Evolutionary conservation across 2,888 invertebrate species (phyloP).

Genomic region (Brassicogethes aeneus): DNA sequence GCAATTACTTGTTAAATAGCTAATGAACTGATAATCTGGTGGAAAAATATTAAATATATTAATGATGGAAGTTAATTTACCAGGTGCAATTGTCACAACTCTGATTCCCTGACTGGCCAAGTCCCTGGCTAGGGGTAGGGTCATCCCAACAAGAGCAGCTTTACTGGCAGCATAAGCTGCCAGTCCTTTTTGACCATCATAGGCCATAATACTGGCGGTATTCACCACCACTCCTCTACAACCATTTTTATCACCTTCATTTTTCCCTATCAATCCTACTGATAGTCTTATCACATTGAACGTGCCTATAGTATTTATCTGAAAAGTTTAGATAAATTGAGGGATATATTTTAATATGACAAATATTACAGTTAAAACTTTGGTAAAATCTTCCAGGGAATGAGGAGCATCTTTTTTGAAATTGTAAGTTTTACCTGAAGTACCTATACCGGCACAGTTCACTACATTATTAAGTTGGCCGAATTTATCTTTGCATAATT

Average conservation of each 20-base stretch:
- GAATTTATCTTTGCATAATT: constrained; percentile 67
- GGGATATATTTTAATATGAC: neutral
- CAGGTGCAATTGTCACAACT: constrained; percentile 73
- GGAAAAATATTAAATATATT: neutral
- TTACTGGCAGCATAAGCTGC: constrained; percentile 89
- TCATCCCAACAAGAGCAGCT: constrained; percentile 90
- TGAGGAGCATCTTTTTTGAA: constrained; percentile 72
- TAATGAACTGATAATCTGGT: no score
- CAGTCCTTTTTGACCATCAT: constrained; percentile 94
- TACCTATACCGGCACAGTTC: constrained; percentile 91
- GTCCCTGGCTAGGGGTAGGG: constrained; percentile 91
- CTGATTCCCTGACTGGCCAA: constrained; percentile 71
- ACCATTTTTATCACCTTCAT: constrained; percentile 71
- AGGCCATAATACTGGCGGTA: constrained; percentile 92
- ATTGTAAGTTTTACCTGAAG: constrained; percentile 82
- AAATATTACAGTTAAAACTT: constrained; percentile 54
- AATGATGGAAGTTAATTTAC: constrained; percentile 41
- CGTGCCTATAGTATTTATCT: constrained; percentile 85
- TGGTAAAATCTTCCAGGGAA: constrained; percentile 62
- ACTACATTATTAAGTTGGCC: constrained; percentile 77
- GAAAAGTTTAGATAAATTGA: constrained; percentile 16
- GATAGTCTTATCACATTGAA: constrained; percentile 88
- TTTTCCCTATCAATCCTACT: constrained; percentile 73
- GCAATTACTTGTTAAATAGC: no score
- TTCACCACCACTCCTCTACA: constrained; percentile 92